These are phyloP conservation scores for Falco concolor DNA, from an alignment of 2,797 vertebrate genomes.

Conservation along the genomic window DNA sequence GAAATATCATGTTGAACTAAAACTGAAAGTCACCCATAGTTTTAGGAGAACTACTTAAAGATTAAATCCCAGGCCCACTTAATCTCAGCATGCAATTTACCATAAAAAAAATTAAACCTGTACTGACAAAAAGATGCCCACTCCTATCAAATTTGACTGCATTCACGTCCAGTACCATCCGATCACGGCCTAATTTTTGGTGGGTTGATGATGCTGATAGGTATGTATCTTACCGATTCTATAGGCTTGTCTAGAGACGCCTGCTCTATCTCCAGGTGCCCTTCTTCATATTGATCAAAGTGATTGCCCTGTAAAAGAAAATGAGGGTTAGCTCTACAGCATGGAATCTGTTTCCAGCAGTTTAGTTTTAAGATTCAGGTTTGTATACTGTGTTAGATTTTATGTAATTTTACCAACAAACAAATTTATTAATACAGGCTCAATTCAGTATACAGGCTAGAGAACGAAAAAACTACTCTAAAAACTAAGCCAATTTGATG, in stretches of 20 bases:
- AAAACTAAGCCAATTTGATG: neutral
- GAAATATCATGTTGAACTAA: neutral
- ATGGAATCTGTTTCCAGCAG: neutral
- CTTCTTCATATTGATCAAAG: slow-evolving; percentile 99
- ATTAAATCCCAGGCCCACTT: slow-evolving; percentile 27
- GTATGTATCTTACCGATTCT: slow-evolving; percentile 93
- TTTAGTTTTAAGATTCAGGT: accelerated
- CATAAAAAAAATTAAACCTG: neutral
- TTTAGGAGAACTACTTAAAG: neutral
- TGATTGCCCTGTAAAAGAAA: slow-evolving; percentile 89
- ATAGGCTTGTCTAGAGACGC: slow-evolving; percentile 99
- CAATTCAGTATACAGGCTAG: neutral
- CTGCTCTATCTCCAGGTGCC: slow-evolving; percentile 97
- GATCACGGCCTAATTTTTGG: slow-evolving; percentile 56
- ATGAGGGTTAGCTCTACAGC: neutral
- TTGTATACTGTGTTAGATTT: neutral
- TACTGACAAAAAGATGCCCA: neutral
- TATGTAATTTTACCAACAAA: neutral
- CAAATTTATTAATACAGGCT: neutral
- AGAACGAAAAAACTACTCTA: neutral
- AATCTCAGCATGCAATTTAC: slow-evolving; percentile 62
- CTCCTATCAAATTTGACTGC: slow-evolving; percentile 37
- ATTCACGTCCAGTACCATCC: slow-evolving; percentile 68
- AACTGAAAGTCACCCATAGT: neutral
- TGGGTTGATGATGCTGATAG: slow-evolving; percentile 63